Base-by-base conservation (phyloP, 2,888 invertebrate genomes). In the Drosophila cognata region DNA sequence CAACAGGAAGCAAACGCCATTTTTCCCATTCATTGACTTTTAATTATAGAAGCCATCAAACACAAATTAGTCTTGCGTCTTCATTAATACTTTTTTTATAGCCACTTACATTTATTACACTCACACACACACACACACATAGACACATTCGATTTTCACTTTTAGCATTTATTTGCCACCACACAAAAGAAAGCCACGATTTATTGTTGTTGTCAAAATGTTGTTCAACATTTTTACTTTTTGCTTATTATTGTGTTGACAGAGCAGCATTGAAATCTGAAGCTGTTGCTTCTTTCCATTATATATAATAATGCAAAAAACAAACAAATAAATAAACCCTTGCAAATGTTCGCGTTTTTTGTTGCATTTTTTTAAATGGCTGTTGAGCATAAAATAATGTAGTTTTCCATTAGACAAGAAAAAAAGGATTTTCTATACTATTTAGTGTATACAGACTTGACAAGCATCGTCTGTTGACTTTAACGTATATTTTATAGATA, bases 41-140 rank as follows among this genome's bases (percentile, higher is more conserved):
- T 90, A 90, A 90, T 88, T 88, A 88, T 84, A 79, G 82, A 86
- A 88, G 74, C 82, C 89, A 86, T 88, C 89, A 77, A 78, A 56
- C 87, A 74, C 90, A 87, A 87, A 86, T 90, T 88, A 88, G 80
- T 71, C 77, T 74, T 86, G 74, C 66, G 84, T 78, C 79, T 90
- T 86, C 84, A 78, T 89, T 82, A 88, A 89, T 89, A 84, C 74
- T 46, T 76, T 84, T 79, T 88, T 88, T 77, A 84, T 82, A 65
- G 79, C 68, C 64, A 48, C 58, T 72, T 36, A 36, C 70, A 67
- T 81, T 74, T 77, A 65, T 68, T 60, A 63, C 52, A 38, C 31
- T 36, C 25, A 1, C 53, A 56, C 43, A 53, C 52, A 28, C 43
- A 18, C 29, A 29, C 25, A 5, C 31, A 33, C 63, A 13, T 28